phyloP scores from a whole-genome alignment of 1,140 invertebrate species.

The Epicauta chinensis region DNA sequence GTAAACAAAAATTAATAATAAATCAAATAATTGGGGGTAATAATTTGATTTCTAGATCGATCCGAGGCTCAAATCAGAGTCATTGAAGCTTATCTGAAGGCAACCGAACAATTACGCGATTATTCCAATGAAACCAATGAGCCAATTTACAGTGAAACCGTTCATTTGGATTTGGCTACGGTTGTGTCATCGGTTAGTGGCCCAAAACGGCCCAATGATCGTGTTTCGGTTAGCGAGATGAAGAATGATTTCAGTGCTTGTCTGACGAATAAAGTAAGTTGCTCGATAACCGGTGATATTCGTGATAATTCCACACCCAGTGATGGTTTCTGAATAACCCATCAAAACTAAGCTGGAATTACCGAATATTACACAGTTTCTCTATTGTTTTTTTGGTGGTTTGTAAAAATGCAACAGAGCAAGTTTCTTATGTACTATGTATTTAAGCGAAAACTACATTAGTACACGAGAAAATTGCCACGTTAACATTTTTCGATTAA shows the following conservation, averaged over 20 bases:
- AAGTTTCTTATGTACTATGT: no score
- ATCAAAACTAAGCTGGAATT: constrained; percentile 10
- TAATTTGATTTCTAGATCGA: constrained; percentile 57
- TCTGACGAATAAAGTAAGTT: constrained; percentile 79
- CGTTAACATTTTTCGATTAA: no score
- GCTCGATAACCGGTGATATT: background rate
- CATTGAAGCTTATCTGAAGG: constrained; percentile 79
- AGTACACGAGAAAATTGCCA: no score
- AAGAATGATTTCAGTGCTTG: constrained; percentile 83
- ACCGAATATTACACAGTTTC: constrained; percentile 3
- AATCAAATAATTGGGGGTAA: background rate
- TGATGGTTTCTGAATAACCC: constrained; percentile 14
- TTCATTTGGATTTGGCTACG: constrained; percentile 80
- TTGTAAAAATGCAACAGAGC: no score
- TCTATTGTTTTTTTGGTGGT: background rate
- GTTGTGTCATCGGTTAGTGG: constrained; percentile 94
- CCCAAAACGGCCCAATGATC: constrained; percentile 94
- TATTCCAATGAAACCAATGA: constrained; percentile 73
- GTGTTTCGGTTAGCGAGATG: constrained; percentile 86
- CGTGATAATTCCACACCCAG: constrained; percentile 24
- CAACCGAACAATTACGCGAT: constrained; percentile 78
- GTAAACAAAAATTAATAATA: no score
- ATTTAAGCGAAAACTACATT: no score
- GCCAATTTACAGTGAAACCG: constrained; percentile 79
- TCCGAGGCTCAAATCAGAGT: constrained; percentile 72